Conservation (phyloP, 2,113 vertebrate genomes). For the Dascyllus trimaculatus region DNA sequence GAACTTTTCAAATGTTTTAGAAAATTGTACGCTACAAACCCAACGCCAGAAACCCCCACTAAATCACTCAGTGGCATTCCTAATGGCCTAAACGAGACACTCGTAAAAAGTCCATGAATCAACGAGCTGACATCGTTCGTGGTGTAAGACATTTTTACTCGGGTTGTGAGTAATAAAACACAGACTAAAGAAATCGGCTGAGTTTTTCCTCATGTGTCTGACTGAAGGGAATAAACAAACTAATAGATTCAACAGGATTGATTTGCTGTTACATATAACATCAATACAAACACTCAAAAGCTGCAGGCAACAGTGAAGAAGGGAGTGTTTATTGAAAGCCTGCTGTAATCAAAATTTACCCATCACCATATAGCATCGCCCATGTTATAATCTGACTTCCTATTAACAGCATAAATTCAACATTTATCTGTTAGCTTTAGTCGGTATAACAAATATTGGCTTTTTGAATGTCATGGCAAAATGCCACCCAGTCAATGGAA, state of each 20-base stretch:
- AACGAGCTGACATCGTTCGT: slow-evolving; percentile 18
- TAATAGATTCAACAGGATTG: neutral
- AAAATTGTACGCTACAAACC: neutral
- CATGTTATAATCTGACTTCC: slow-evolving; percentile 24
- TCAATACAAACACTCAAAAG: slow-evolving; percentile 14
- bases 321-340: slow-evolving; percentile 12
- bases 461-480: slow-evolving; percentile 77
- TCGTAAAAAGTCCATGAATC: slow-evolving; percentile 22
- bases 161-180: neutral
- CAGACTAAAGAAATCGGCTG: neutral
- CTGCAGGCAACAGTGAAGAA: slow-evolving; percentile 15
- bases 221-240: slow-evolving; percentile 1
- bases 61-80: slow-evolving; percentile 28
- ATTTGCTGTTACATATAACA: slow-evolving; percentile 16
- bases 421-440: slow-evolving; percentile 31
- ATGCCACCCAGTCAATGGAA: slow-evolving; percentile 67
- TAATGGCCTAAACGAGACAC: slow-evolving; percentile 12
- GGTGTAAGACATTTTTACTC: slow-evolving; percentile 39
- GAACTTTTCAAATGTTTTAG: slow-evolving; percentile 28
- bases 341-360: slow-evolving; percentile 22
- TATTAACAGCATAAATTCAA: slow-evolving; percentile 38
- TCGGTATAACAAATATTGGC: slow-evolving; percentile 51
- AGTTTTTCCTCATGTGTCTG: neutral
- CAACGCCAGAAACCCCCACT: neutral
- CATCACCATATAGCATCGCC: neutral